phyloP scores from a whole-genome alignment of 2,797 vertebrate species.

The Otus scops region DNA sequence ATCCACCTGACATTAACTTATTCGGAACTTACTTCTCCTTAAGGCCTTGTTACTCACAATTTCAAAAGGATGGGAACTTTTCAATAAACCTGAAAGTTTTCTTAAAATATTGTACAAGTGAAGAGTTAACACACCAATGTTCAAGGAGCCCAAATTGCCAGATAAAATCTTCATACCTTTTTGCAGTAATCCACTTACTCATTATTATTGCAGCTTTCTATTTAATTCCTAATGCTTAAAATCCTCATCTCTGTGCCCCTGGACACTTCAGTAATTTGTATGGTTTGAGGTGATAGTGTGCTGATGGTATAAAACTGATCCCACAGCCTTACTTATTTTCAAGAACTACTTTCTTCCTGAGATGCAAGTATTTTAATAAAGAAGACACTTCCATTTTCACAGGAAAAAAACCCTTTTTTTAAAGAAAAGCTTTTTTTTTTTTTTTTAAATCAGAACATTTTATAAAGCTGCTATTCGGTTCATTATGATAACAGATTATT shows the following conservation, averaged over 20 bases:
- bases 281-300: neutral
- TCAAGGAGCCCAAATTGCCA: neutral
- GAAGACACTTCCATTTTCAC: neutral
- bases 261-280: neutral
- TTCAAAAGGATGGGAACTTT: neutral
- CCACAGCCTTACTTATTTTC: neutral
- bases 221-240: neutral
- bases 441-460: neutral
- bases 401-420: neutral
- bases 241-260: neutral
- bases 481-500: neutral
- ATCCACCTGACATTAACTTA: neutral
- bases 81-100: neutral
- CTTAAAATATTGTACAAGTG: neutral
- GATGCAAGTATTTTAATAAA: neutral
- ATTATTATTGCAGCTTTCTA: neutral
- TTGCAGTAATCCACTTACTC: neutral
- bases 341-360: neutral
- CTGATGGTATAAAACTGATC: neutral
- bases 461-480: neutral
- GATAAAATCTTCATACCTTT: neutral
- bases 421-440: neutral
- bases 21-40: neutral
- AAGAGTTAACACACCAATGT: neutral
- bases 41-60: neutral